Conservation (phyloP, 1,140 invertebrate genomes). For the Ostrea edulis region DNA sequence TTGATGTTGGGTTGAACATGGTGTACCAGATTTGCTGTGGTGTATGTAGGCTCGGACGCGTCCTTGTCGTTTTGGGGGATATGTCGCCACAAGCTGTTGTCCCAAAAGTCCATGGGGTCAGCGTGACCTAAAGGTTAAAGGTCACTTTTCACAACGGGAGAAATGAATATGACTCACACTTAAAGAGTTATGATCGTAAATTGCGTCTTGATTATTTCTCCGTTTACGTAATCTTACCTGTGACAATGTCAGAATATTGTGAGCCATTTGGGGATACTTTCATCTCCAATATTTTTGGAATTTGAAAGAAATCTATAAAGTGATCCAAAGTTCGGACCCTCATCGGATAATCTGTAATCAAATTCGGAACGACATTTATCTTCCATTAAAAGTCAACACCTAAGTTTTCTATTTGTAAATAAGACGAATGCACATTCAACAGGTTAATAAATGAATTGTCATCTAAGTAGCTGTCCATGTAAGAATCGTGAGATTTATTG, state of each 20-base stretch:
- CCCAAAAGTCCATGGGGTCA: conserved; percentile 53
- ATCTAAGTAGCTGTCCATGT: too few relatives aligned
- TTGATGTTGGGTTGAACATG: conserved; percentile 43
- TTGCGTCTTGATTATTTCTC: neutral
- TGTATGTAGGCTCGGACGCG: conserved; percentile 17
- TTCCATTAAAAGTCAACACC: too few relatives aligned
- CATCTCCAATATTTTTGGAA: neutral
- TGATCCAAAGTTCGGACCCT: neutral
- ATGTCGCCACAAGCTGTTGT: conserved; percentile 31
- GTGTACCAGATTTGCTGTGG: conserved; percentile 34
- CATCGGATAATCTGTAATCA: neutral
- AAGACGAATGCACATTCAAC: too few relatives aligned
- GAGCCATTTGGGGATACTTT: conserved; percentile 14
- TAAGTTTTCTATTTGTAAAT: too few relatives aligned
- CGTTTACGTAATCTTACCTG: neutral
- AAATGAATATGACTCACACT: too few relatives aligned
- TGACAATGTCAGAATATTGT: neutral
- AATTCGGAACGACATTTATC: neutral
- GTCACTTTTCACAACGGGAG: neutral
- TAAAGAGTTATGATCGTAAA: neutral
- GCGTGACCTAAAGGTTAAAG: conserved; percentile 11
- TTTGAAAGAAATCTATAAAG: conserved; percentile 24
- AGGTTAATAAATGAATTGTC: too few relatives aligned
- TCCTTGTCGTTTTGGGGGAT: conserved; percentile 46
- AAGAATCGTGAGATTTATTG: too few relatives aligned